Evolutionary conservation across 2,888 invertebrate genomes (phyloP).

Genomic region (Tetanocera ferruginea): DNA sequence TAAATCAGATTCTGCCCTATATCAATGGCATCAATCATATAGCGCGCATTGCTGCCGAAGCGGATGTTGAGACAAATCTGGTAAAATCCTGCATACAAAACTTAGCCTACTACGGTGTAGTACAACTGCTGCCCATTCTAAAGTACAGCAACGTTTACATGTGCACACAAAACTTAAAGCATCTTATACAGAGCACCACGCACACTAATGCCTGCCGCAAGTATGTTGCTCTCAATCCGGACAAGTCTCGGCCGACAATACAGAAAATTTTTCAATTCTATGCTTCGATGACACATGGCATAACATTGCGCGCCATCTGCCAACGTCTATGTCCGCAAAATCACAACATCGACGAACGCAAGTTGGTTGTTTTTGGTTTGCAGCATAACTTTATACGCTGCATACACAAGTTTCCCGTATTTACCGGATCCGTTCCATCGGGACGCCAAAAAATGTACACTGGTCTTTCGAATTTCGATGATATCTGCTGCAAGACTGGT

Average conservation of each 20-base stretch:
- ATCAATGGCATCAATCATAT: slow-evolving; percentile 95
- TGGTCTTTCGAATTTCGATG: slow-evolving; percentile 86
- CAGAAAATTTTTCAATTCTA: slow-evolving; percentile 72
- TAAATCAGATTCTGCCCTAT: slow-evolving; percentile 75
- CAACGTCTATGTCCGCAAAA: slow-evolving; percentile 76
- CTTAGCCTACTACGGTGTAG: slow-evolving; percentile 83
- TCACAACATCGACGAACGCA: slow-evolving; percentile 70
- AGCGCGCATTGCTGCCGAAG: slow-evolving; percentile 87
- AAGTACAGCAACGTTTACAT: slow-evolving; percentile 91
- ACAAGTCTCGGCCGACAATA: slow-evolving; percentile 62
- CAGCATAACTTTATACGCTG: slow-evolving; percentile 75
- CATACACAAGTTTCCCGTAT: slow-evolving; percentile 73
- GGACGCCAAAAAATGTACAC: slow-evolving; percentile 79
- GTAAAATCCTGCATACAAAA: slow-evolving; percentile 96
- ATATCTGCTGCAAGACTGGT: slow-evolving; percentile 89
- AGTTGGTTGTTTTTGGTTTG: slow-evolving; percentile 74
- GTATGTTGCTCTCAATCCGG: slow-evolving; percentile 66
- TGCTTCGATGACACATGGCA: slow-evolving; percentile 79
- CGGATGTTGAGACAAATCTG: slow-evolving; percentile 92
- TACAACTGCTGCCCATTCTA: slow-evolving; percentile 82
- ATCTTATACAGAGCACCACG: slow-evolving; percentile 76
- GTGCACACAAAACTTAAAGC: slow-evolving; percentile 80
- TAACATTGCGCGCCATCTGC: slow-evolving; percentile 79
- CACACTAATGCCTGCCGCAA: slow-evolving; percentile 80
- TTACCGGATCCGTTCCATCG: slow-evolving; percentile 70